A percentile compares a stretch with the other conserved stretches of the same genome.
Conservation (phyloP, 2,113 vertebrate genomes). For the Tinamus guttatus region DNA sequence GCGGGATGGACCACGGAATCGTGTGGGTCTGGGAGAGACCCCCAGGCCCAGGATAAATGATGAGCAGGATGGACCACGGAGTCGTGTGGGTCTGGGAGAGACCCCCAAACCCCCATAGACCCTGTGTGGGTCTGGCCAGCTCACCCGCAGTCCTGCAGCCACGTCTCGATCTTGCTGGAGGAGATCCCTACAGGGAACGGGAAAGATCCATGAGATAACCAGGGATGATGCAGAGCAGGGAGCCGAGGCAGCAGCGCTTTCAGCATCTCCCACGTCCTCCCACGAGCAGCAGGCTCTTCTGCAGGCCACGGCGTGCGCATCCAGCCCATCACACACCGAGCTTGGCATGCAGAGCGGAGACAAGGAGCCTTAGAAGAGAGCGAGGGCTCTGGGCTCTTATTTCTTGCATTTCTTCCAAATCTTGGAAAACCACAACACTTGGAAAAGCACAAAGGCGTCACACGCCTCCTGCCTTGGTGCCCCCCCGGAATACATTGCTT, state of each 20-base stretch:
- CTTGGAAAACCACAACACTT: not conserved
- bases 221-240: not conserved
- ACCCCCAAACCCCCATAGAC: no score
- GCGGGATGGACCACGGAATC: no score
- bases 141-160: constrained; percentile 84
- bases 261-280: not conserved
- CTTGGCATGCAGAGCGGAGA: not conserved
- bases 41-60: no score
- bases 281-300: not conserved
- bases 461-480: not conserved
- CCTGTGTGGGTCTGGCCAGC: not conserved
- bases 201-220: not conserved
- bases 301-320: not conserved
- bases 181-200: constrained; percentile 74
- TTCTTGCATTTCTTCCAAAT: not conserved
- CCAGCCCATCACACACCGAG: not conserved
- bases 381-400: not conserved
- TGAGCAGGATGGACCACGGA: not conserved
- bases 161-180: constrained; percentile 80
- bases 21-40: no score
- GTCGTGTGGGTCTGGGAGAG: no score
- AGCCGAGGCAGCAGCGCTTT: not conserved
- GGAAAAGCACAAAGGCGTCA: not conserved
- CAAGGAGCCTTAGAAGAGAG: no score
- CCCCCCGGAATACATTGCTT: no score